A percentile compares a stretch with the other conserved stretches of the same genome.
phyloP scores from a whole-genome alignment of 2,888 invertebrate genomes.

The Temnothorax unifasciatus region DNA sequence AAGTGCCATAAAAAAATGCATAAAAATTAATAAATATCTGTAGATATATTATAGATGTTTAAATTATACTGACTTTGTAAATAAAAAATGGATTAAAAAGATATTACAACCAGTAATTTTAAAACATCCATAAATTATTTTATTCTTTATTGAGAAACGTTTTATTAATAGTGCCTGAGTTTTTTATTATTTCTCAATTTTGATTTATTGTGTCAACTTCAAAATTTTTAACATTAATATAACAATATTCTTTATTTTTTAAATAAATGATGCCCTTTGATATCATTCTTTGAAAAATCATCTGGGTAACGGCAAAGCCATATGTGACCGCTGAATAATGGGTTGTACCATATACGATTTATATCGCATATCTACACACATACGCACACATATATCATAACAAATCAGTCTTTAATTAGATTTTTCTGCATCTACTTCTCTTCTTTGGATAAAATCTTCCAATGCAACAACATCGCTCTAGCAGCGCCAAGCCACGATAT shows the following conservation, averaged over 20 bases:
- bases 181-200: background rate
- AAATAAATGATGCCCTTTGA: background rate
- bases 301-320: too few species aligned
- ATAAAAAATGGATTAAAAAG: background rate
- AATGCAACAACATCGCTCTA: background rate
- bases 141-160: background rate
- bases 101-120: background rate
- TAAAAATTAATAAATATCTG: background rate
- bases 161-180: too few species aligned
- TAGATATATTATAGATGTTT: background rate
- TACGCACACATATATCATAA: background rate
- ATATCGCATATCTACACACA: too few species aligned
- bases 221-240: background rate
- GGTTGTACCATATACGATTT: too few species aligned
- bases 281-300: background rate
- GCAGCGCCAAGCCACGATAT: background rate
- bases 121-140: background rate
- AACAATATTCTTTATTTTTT: background rate
- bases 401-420: slow-evolving; percentile 24
- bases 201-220: background rate
- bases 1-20: background rate
- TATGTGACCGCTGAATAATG: too few species aligned
- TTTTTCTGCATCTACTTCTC: slow-evolving; percentile 1
- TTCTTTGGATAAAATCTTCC: background rate
- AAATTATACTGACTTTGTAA: background rate